Evolutionary conservation across 2,797 vertebrate genomes (phyloP).

Genomic region (Lacerta agilis): DNA sequence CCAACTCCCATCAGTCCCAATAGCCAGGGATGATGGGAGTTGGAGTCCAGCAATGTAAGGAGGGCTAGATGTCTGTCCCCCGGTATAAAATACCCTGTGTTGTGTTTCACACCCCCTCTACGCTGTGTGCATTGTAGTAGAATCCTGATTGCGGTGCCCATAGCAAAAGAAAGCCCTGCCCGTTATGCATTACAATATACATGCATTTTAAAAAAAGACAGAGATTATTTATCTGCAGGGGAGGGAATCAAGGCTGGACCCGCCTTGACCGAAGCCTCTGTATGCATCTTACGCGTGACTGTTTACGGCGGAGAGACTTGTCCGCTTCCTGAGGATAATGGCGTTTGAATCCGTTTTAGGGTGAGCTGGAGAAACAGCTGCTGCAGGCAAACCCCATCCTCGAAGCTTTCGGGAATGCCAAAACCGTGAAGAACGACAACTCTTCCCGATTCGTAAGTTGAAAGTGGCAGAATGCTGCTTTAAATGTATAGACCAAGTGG

Average conservation of each 20-base stretch:
- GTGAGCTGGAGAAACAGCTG: constrained; percentile 98
- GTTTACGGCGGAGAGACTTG: not conserved
- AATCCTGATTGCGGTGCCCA: not conserved
- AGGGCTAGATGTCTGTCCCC: too few relatives aligned
- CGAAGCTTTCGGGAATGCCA: constrained; percentile 97
- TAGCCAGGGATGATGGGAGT: too few relatives aligned
- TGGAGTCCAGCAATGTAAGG: too few relatives aligned
- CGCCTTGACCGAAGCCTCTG: not conserved
- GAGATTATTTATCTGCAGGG: not conserved
- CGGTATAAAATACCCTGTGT: too few relatives aligned
- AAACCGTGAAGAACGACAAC: constrained; percentile 99
- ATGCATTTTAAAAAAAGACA: not conserved
- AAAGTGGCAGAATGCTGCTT: too few relatives aligned
- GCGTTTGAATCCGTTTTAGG: constrained; percentile 82
- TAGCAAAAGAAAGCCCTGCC: not conserved
- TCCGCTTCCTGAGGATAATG: constrained; percentile 57
- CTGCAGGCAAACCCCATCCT: constrained; percentile 97
- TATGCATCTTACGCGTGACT: fast-evolving
- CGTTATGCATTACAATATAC: not conserved
- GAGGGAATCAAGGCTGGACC: not conserved
- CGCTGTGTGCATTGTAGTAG: too few relatives aligned
- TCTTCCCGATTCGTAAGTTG: constrained; percentile 95
- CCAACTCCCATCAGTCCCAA: too few relatives aligned
- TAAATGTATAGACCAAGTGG: too few relatives aligned
- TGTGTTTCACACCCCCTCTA: too few relatives aligned